These are phyloP conservation scores for Oopsacas minuta DNA, from an alignment of 37 sponge, comb jelly and placozoan genomes.

Conservation along the genomic window DNA sequence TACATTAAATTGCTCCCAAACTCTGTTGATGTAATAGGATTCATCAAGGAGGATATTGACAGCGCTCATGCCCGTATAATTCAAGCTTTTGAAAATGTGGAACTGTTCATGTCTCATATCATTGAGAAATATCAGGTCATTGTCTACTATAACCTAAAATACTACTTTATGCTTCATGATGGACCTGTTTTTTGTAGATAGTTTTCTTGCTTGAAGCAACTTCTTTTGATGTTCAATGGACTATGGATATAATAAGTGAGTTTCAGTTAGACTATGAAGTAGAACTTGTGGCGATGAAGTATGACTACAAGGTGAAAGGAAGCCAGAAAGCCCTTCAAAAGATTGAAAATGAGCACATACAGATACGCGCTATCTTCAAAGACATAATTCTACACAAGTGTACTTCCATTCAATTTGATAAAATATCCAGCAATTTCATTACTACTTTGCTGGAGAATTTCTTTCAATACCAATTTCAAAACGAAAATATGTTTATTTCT, in stretches of 20 bases:
- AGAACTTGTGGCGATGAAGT: neutral
- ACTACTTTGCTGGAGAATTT: neutral
- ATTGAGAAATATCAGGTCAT: neutral
- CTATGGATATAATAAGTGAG: conserved; percentile 10
- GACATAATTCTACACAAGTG: neutral
- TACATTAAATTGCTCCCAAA: neutral
- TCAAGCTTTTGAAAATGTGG: neutral
- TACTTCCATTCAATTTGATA: neutral
- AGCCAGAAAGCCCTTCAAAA: neutral
- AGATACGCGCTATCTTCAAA: neutral
- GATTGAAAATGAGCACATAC: neutral
- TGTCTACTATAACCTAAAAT: neutral
- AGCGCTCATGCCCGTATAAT: neutral
- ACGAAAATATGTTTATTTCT: neutral
- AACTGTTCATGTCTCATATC: neutral
- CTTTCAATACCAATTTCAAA: neutral
- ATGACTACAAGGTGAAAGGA: neutral
- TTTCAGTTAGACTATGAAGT: neutral
- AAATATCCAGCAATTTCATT: neutral
- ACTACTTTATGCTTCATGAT: neutral
- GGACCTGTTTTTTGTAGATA: neutral
- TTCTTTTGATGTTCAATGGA: neutral
- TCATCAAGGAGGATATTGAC: neutral
- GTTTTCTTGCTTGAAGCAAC: neutral
- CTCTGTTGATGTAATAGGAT: neutral